phyloP scores from a whole-genome alignment of 2,113 vertebrate genomes.

The Crotalus viridis region DNA sequence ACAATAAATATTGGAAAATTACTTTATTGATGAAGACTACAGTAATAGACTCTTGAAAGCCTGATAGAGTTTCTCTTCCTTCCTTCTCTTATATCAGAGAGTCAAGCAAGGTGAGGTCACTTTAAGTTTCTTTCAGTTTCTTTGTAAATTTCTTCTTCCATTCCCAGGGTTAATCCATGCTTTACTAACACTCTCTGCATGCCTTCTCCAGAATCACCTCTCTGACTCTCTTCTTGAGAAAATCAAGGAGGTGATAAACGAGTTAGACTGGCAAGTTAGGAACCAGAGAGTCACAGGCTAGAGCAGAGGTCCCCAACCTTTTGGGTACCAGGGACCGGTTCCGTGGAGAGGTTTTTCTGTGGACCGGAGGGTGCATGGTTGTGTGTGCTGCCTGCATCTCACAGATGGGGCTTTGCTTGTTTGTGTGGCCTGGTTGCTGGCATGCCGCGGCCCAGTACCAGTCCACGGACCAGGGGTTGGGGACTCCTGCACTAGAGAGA shows the following conservation, averaged over 20 bases:
- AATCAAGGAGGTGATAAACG: neutral
- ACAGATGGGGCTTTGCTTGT: no score
- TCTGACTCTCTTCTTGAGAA: neutral
- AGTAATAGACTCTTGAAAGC: neutral
- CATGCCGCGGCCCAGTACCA: no score
- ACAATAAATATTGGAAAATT: neutral
- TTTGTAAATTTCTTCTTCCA: neutral
- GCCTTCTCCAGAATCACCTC: neutral
- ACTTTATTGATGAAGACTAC: neutral
- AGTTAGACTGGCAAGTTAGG: neutral
- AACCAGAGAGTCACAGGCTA: neutral
- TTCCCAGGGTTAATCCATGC: neutral
- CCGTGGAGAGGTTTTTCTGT: no score
- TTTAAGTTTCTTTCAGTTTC: neutral
- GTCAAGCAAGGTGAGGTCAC: neutral
- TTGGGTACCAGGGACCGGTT: no score
- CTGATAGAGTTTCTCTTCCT: neutral
- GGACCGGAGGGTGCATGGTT: no score
- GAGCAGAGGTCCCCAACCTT: neutral
- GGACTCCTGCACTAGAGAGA: neutral
- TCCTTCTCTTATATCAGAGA: neutral
- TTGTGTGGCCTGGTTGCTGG: no score
- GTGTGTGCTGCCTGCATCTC: no score
- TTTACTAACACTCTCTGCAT: neutral
- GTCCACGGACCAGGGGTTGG: no score